Conservation (phyloP, 2,797 vertebrate genomes). For the Lagorchestes hirsutus region DNA sequence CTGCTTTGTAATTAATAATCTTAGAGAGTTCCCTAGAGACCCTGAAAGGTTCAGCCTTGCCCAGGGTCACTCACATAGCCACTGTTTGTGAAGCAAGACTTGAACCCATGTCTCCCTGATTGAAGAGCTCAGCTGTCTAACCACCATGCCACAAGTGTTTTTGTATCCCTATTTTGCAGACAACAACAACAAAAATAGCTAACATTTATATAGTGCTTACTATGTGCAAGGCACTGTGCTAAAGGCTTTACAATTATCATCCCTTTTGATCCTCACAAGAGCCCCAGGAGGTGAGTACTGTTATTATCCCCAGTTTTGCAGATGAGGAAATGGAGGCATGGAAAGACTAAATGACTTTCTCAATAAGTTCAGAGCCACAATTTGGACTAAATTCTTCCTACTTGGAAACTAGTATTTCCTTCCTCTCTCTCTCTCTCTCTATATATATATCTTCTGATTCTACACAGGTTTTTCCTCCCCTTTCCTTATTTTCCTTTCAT, state of each 20-base stretch:
- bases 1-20: not conserved
- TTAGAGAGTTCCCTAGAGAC: not conserved
- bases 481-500: slow-evolving; percentile 17
- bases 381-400: not conserved
- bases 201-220: not conserved
- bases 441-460: not conserved
- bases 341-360: not conserved
- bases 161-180: not conserved
- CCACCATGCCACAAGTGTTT: not conserved
- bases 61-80: not conserved
- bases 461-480: slow-evolving; percentile 6
- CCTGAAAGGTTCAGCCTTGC: not conserved
- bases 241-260: not conserved
- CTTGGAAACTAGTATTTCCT: not conserved
- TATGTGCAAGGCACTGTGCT: not conserved
- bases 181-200: not conserved
- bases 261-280: not conserved
- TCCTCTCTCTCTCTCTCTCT: not conserved
- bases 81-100: not conserved
- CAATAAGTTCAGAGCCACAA: not conserved
- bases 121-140: not conserved
- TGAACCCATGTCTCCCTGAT: not conserved
- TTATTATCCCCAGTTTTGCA: not conserved
- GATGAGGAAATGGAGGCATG: not conserved
- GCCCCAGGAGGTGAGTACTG: too few species aligned